Evolutionary conservation across 1,140 invertebrate genomes (phyloP), one percentile per base, ranked within the genome.

Genomic region (Subanguina moxae): DNA sequence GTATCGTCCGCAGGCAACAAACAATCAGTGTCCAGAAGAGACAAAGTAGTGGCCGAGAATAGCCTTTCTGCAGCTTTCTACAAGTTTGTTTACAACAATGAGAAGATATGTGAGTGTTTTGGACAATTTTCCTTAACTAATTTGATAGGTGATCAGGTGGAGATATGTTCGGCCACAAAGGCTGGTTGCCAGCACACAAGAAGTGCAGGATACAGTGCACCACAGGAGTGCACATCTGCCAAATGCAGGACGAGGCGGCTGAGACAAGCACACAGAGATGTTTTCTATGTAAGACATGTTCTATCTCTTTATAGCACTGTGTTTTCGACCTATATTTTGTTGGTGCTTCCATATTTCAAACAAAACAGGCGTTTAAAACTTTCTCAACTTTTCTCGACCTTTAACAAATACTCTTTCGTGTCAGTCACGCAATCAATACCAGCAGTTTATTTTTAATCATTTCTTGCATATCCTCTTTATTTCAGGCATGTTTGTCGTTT

Each of bases 81-180:
- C 32, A 65, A 68, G 27, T 70, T 70, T 45, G 59, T 70, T 42
- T 52, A 64, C 28, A 70, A 70, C 28, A 70, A 70, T 70, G 68
- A 70, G 46, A 19, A 52, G 13, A 25, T 70, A 21, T 70, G 68
- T 70, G 27, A 32, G 56, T 67, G 48, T 57, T 65, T 52, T 52
- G 32, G 28, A 32, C 57, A n/a, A 17, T 68, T 28, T 42, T 46
- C 17, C 25, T 17, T 17, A 30, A 25, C n/a, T 23, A 23, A 43
- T 67, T 72, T 28, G 28, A 42, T 38, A 5, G 32, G 32, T 38
- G 32, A n/a, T 32, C 27, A 71, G 70, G 69, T 42, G 69, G 69
- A 25, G 56, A 71, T 38, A 71, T 71, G 62, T 71, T 74, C 62
- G 28, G 19, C 19, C 48, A 71, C 1, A 30, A 70, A 9, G 46